Evolutionary conservation across 2,797 vertebrate genomes (phyloP).

Genomic region (Etheostoma perlongum): DNA sequence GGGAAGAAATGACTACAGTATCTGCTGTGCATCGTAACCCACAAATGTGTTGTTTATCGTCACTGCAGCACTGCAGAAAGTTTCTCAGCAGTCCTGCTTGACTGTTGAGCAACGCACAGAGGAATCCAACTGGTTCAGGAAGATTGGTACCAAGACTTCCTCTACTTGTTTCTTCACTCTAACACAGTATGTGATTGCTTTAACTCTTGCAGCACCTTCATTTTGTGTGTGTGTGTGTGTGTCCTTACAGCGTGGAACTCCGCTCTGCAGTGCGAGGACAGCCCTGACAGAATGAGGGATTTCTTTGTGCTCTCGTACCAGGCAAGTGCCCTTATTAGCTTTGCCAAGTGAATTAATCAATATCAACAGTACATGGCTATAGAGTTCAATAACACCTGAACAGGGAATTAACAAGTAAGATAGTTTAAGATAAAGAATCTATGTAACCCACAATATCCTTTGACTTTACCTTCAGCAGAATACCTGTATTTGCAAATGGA

Average conservation of each 20-base stretch:
- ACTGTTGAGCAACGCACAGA: slow-evolving; percentile 75
- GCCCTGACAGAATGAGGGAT: slow-evolving; percentile 89
- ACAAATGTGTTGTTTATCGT: slow-evolving; percentile 37
- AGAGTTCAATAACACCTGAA: slow-evolving; percentile 48
- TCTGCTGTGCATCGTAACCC: slow-evolving; percentile 21
- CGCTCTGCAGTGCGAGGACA: slow-evolving; percentile 87
- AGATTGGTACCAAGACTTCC: slow-evolving; percentile 86
- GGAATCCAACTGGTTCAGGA: slow-evolving; percentile 94
- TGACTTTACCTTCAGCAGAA: slow-evolving; percentile 12
- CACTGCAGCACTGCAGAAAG: slow-evolving; percentile 85
- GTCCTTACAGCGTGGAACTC: slow-evolving; percentile 92
- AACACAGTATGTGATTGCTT: slow-evolving; percentile 20
- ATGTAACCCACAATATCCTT: neutral
- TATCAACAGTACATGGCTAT: slow-evolving; percentile 24
- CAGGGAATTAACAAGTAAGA: slow-evolving; percentile 33
- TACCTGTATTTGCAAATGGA: neutral
- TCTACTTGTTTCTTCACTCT: slow-evolving; percentile 32
- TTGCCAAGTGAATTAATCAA: slow-evolving; percentile 43
- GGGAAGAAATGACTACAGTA: neutral
- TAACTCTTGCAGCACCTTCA: slow-evolving; percentile 40
- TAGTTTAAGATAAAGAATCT: slow-evolving; percentile 24
- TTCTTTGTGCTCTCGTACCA: slow-evolving; percentile 94
- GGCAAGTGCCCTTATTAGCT: slow-evolving; percentile 78
- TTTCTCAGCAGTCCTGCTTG: slow-evolving; percentile 72
- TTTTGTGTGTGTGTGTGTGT: slow-evolving; percentile 30